Conservation (phyloP, 1,140 invertebrate genomes). For the Mycetomoellerius zeteki region DNA sequence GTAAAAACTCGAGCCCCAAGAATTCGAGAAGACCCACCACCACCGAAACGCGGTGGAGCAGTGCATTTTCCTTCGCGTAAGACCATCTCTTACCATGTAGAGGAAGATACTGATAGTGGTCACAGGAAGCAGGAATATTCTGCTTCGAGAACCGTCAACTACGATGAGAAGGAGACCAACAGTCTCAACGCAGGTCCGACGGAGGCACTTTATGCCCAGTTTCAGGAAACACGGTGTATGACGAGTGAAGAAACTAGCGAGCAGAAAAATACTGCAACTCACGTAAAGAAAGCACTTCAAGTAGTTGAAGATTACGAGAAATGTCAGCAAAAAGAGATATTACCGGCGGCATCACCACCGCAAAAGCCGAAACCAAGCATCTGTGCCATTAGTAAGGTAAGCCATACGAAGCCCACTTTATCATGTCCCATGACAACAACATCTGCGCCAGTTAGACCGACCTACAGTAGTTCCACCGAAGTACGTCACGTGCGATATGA, state of each 20-base stretch:
- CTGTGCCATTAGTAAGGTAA: conserved; percentile 80
- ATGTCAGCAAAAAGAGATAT: conserved; percentile 67
- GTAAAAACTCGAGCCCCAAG: conserved; percentile 79
- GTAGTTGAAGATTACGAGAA: conserved; percentile 77
- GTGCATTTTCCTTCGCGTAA: conserved; percentile 71
- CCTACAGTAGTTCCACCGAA: conserved; percentile 78
- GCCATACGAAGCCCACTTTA: conserved; percentile 69
- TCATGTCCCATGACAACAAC: conserved; percentile 76
- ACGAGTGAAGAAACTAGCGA: conserved; percentile 77
- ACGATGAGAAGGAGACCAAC: conserved; percentile 77
- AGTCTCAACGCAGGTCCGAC: conserved; percentile 59
- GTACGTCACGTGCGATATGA: conserved; percentile 82
- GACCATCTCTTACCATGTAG: conserved; percentile 75
- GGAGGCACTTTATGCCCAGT: conserved; percentile 77
- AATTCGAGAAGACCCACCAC: conserved; percentile 74
- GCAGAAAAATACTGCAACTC: conserved; percentile 63
- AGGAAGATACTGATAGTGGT: conserved; percentile 81
- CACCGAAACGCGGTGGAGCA: conserved; percentile 50
- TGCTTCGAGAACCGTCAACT: conserved; percentile 55
- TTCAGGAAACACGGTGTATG: conserved; percentile 76
- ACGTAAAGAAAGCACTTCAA: conserved; percentile 73
- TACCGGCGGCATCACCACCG: conserved; percentile 3
- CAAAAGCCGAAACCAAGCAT: conserved; percentile 49
- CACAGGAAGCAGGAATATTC: conserved; percentile 76
- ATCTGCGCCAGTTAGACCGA: conserved; percentile 73